phyloP scores from a whole-genome alignment of 2,888 invertebrate genomes.

The Carabus problematicus region DNA sequence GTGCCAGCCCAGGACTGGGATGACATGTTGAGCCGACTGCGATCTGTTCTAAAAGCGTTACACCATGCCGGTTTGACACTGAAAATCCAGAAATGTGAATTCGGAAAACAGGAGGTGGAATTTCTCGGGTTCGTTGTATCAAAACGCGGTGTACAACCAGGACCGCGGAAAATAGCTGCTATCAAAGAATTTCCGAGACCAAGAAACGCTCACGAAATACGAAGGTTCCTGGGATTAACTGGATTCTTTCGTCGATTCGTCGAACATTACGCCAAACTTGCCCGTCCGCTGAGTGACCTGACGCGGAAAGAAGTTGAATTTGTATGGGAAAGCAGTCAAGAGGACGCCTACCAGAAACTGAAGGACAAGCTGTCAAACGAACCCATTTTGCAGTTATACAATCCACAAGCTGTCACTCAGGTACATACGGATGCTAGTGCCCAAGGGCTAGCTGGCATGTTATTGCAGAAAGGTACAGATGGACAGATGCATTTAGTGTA shows the following conservation, averaged over 20 bases:
- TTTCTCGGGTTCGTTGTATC: constrained; percentile 49
- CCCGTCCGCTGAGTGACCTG: not conserved
- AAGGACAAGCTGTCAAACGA: constrained; percentile 20
- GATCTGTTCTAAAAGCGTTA: constrained; percentile 47
- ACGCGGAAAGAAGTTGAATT: not conserved
- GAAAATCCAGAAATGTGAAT: constrained; percentile 51
- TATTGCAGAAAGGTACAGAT: constrained; percentile 44
- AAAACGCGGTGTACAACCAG: constrained; percentile 46
- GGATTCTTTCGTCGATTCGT: not conserved
- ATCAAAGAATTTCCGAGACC: constrained; percentile 47
- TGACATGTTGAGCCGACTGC: constrained; percentile 47
- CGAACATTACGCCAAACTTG: too few species aligned
- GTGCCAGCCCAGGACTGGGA: constrained; percentile 41
- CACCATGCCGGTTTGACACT: constrained; percentile 49
- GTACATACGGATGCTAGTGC: constrained; percentile 46
- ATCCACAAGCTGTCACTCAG: constrained; percentile 42
- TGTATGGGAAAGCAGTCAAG: not conserved
- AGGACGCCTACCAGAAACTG: too few species aligned
- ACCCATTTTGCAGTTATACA: constrained; percentile 44
- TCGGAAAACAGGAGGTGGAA: constrained; percentile 47
- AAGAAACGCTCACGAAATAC: constrained; percentile 44
- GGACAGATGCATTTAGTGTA: constrained; percentile 47
- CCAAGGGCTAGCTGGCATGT: too few species aligned
- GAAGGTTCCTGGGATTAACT: constrained; percentile 48
- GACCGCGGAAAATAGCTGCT: constrained; percentile 43